Evolutionary conservation across 1,140 invertebrate genomes (phyloP), one percentile per base, ranked within the genome.

Genomic region (Heliothis virescens): DNA sequence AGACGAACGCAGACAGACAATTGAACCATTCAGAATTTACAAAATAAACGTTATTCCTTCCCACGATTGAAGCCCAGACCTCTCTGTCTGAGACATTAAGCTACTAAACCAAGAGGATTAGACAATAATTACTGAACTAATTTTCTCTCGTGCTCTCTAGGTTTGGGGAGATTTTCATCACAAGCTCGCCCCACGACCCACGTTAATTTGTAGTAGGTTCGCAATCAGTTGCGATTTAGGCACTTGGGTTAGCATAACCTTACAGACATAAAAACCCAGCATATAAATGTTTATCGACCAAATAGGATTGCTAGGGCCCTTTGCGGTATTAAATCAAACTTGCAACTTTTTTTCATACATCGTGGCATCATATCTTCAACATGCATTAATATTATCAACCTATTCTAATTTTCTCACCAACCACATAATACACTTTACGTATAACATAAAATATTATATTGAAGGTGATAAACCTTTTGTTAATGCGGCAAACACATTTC

Each of bases 111-210:
- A 59, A 57, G 34, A 29, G 52, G 75, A 78, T 78, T 78, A 78
- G 34, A 57, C 62, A 78, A 67, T 69, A 78, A 78, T 78, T 78
- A 78, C 75, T 78, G 75, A 78, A 78, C 75, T 78, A 78, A 78
- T 78, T 69, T 78, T 57, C 75, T 65, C 63, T 69, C 63, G 16
- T 57, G 74, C 62, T 78, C 75, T 67, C 75, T 69, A 67, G 75
- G 62, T 78, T 78, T 57, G 53, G 75, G 52, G 63, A 78, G 74
- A 77, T 69, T 78, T 78, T 78, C 75, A 78, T 78, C 75, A 69
- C 47, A 18, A 76, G 62, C 50, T 77, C 62, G 48, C 60, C 74
- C 57, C 74, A 15, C 60, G 60, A 65, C 74, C 62, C 62, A 65
- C 74, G 74, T 65, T 77, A 77, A 77, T 78, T 78, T 63, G 75